phyloP scores from a whole-genome alignment of 2,113 vertebrate genomes.

The Philantomba maxwellii region DNA sequence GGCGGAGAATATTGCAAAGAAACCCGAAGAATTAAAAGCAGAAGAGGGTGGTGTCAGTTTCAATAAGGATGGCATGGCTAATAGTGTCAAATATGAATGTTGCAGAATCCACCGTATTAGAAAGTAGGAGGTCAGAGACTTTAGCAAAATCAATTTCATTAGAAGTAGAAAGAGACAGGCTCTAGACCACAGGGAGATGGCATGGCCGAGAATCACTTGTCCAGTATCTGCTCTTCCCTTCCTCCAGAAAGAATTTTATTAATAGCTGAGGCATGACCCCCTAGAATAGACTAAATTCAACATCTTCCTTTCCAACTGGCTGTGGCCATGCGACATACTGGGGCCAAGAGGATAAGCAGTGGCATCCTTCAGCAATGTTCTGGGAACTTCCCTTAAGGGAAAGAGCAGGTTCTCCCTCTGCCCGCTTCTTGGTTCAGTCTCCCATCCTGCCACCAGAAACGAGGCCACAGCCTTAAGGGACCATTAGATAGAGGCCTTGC shows the following conservation, averaged over 20 bases:
- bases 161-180: background rate
- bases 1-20: background rate
- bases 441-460: background rate
- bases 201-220: background rate
- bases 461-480: background rate
- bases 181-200: background rate
- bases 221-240: background rate
- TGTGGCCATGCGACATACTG: background rate
- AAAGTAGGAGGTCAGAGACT: background rate
- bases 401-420: background rate
- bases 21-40: background rate
- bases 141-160: background rate
- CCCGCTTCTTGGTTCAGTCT: background rate
- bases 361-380: background rate
- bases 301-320: background rate
- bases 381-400: background rate
- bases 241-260: background rate
- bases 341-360: background rate
- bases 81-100: background rate
- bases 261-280: background rate
- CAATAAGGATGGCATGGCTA: background rate
- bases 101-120: background rate
- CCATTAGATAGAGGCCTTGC: background rate
- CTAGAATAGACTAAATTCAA: background rate
- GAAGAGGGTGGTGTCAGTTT: background rate